Conservation (phyloP, 2,113 vertebrate genomes). For the Hippocampus comes region DNA sequence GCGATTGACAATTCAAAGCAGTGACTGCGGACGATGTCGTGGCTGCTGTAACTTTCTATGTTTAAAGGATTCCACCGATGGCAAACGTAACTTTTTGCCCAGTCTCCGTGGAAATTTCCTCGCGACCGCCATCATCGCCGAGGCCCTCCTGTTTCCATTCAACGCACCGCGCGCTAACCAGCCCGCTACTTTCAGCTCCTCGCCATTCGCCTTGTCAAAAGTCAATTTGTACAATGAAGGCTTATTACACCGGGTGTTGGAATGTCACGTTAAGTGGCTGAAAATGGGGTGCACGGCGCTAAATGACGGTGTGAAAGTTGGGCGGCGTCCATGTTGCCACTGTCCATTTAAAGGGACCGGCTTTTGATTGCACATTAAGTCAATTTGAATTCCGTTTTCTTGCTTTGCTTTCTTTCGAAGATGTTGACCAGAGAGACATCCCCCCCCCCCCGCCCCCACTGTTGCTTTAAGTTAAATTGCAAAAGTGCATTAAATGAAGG, state of each 20-base stretch:
- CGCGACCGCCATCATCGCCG: neutral
- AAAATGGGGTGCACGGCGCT: neutral
- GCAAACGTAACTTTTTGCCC: neutral
- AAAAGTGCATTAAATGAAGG: neutral
- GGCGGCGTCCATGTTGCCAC: no score
- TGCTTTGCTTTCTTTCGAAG: no score
- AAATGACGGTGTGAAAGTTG: neutral
- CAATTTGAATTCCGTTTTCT: neutral
- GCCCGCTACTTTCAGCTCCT: neutral
- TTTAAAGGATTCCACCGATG: neutral
- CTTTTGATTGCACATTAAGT: neutral
- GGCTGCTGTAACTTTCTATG: neutral
- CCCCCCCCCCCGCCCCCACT: no score
- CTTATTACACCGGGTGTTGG: neutral
- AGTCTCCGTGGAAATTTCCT: neutral
- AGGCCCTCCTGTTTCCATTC: neutral
- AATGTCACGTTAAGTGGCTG: neutral
- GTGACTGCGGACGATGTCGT: neutral
- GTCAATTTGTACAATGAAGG: neutral
- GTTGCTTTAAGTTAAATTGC: neutral
- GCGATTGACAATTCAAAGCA: conserved; percentile 37
- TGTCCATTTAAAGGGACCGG: neutral
- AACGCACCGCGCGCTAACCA: neutral
- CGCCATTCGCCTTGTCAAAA: neutral
- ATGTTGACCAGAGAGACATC: neutral